A percentile compares a stretch with the other conserved stretches of the same genome.
Conservation (phyloP, 1,140 invertebrate genomes). For the Drosophila busckii region DNA sequence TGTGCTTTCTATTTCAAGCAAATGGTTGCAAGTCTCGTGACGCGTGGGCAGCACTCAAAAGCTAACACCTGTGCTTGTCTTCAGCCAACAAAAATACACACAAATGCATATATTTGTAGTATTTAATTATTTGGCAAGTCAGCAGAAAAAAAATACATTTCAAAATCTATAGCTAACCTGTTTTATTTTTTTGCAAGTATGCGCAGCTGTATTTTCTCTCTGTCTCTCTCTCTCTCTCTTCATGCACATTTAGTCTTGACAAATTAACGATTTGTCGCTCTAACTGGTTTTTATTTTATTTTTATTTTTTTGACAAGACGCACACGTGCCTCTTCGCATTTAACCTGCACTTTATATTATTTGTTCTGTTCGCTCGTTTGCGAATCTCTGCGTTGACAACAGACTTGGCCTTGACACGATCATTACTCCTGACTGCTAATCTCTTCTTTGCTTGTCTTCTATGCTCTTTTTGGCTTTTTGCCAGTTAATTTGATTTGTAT, state of each 20-base stretch:
- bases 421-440: neutral
- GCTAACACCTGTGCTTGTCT: conserved; percentile 57
- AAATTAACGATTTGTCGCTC: no score
- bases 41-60: conserved; percentile 36
- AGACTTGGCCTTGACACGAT: conserved; percentile 29
- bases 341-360: no score
- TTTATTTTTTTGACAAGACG: no score
- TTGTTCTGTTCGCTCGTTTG: no score
- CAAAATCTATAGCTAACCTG: neutral
- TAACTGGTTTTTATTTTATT: no score
- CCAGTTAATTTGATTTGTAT: conserved; percentile 16
- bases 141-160: conserved; percentile 12
- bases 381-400: conserved; percentile 18
- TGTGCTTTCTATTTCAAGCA: neutral
- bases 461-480: conserved; percentile 1
- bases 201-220: neutral
- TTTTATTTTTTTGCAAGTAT: neutral
- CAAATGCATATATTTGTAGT: no score
- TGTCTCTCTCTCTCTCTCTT: neutral
- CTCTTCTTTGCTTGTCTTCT: neutral
- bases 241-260: neutral
- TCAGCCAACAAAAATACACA: no score
- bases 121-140: conserved; percentile 22
- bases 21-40: conserved; percentile 6
- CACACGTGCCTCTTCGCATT: no score